A percentile compares a stretch with the other conserved stretches of the same genome.
Evolutionary conservation across 2,888 invertebrate species (phyloP).

Genomic region (Willowsia nigromaculata): DNA sequence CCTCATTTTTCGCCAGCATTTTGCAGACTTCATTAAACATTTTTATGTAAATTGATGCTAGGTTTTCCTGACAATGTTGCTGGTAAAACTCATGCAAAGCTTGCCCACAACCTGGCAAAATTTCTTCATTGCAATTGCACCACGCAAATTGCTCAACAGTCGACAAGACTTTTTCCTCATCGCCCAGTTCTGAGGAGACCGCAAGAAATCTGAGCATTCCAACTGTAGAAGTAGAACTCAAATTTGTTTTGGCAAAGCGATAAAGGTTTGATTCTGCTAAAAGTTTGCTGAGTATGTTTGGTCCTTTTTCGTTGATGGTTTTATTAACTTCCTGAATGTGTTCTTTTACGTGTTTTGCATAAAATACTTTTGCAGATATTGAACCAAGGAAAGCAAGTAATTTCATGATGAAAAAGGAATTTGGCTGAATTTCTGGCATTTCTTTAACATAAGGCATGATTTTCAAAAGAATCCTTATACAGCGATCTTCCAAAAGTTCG

Average conservation of each 20-base stretch:
- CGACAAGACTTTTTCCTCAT: neutral
- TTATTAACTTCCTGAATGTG: neutral
- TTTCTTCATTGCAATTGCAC: neutral
- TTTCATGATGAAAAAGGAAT: slow-evolving; percentile 12
- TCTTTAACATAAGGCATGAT: neutral
- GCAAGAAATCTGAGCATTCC: slow-evolving; percentile 22
- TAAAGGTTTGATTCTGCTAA: neutral
- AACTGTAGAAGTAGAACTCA: neutral
- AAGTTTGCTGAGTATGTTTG: neutral
- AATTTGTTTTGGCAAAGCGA: neutral
- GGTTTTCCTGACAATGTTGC: neutral
- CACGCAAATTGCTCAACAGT: neutral
- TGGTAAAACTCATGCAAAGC: slow-evolving; percentile 17
- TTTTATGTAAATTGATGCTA: neutral
- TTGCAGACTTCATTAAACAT: neutral
- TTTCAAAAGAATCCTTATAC: slow-evolving; percentile 24
- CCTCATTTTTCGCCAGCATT: neutral
- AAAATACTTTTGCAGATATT: slow-evolving; percentile 1
- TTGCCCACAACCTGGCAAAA: slow-evolving; percentile 17
- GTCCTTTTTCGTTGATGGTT: neutral
- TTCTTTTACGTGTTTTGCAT: no score
- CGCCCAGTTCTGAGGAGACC: neutral
- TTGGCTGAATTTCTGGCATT: neutral
- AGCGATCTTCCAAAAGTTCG: slow-evolving; percentile 17
- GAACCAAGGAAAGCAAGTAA: slow-evolving; percentile 36